These are phyloP conservation scores for Coptodon rendalli DNA, from an alignment of 2,113 vertebrate species.

Conservation along the genomic window DNA sequence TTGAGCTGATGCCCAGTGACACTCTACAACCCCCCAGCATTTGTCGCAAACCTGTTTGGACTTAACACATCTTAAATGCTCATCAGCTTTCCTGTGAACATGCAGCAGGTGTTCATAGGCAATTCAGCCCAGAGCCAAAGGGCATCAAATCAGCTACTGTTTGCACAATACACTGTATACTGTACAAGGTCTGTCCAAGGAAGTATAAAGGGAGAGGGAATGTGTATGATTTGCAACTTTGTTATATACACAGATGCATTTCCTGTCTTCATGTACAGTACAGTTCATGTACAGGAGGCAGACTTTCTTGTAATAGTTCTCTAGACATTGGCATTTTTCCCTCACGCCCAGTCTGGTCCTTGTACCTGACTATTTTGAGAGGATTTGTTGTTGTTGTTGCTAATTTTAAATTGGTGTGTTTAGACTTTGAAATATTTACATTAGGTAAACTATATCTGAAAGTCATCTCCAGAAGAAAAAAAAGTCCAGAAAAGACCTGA, in stretches of 20 bases:
- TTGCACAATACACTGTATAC: neutral
- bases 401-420: neutral
- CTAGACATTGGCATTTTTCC: neutral
- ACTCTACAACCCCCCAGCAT: neutral
- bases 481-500: neutral
- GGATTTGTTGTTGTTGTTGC: neutral
- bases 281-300: neutral
- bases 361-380: neutral
- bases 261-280: neutral
- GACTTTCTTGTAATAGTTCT: neutral
- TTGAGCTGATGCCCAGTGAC: neutral
- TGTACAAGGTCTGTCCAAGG: neutral
- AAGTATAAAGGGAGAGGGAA: neutral
- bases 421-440: neutral
- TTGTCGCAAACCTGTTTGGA: neutral
- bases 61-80: constrained; percentile 7
- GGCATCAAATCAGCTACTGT: constrained; percentile 6
- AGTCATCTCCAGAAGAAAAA: neutral
- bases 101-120: constrained; percentile 12
- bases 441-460: neutral
- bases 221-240: neutral
- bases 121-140: neutral
- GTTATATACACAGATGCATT: neutral
- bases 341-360: neutral
- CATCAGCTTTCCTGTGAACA: neutral